Base-by-base conservation (phyloP, 2,113 vertebrate species). In the Entosphenus tridentatus region DNA sequence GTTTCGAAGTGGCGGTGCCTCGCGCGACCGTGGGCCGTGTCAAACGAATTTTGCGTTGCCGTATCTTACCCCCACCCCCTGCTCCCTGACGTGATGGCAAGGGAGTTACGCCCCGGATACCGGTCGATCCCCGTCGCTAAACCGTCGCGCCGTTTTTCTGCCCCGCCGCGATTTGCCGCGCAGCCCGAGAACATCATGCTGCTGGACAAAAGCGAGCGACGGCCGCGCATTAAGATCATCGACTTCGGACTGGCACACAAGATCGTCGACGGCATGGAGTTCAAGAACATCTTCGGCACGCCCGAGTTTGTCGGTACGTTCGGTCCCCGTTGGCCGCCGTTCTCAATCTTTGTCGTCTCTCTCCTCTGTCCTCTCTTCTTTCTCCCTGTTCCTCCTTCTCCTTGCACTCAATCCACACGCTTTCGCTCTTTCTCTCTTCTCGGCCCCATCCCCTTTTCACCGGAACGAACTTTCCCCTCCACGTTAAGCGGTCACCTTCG, bases 131-230 rank as follows among this genome's bases (percentile, higher is more conserved):
- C 39, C 39, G 39, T 39, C 39, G 39, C 39, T 39, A 39, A 39
- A 39, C 21, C 39, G 39, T 39, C 39, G n/a, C 62, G n/a, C 21
- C 16, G 3, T 8, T 71, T 16, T 8, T 8, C 54, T 68, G 18
- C 55, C 17, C 8, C 12, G 39, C 57, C 58, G 16, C 68, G 21
- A 10, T 0, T 1, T 9, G 67, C 17, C 9, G 6, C 62, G n/a
- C 62, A 65, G 62, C 62, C 62, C 18, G 62, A 65, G 62, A 65
- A 65, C 10, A 65, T 65, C 62, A 65, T 65, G 62, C 18, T 65
- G 62, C 62, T 65, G 8, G 62, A 65, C 62, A 65, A 65, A 10
- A 65, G 21, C 62, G 21, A 18, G n/a, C n/a, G 62, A n/a, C 62
- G 21, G 8, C 62, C 62, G 21, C n/a, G 62, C 62, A 65, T 65